Base-by-base conservation (phyloP, 2,888 invertebrate genomes). In the Caenorhabditis sp. region DNA sequence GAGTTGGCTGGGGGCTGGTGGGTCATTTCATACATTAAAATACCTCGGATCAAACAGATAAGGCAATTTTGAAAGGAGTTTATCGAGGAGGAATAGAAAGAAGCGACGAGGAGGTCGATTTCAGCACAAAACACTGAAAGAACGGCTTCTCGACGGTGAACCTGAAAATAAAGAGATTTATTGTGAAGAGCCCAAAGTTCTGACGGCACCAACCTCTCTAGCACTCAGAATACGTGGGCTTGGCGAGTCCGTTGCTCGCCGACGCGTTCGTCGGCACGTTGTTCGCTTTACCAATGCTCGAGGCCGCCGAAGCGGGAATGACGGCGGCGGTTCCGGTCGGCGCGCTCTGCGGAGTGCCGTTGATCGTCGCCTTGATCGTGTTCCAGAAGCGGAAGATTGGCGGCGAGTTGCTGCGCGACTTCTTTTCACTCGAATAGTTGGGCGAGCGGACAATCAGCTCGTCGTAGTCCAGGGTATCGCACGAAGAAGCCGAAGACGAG, bases 381-480 rank as follows among this genome's bases (percentile, higher is more conserved):
- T 72, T 78, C 80, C 80, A 80, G 45, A 80, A 55, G 11, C 80
- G 77, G 41, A 75, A 71, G 35, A 80, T 80, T 4, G 80, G 78
- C n/a, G 80, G 78, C 1, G 78, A 78, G 32, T 65, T 73, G 53
- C 68, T 72, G 17, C 78, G 65, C 13, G 63, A 56, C 15, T 72
- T 61, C 46, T 59, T 61, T 7, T 58, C 53, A 15, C 13, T 35
- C 9, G 35, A 35, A 13, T 9, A 9, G 35, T 35, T 35, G n/a
- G 63, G 13, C 0, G 63, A 52, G 17, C 58, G 56, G 9, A 55
- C 45, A 8, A 62, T 55, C 20, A 68, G 22, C 24, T 75, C 75
- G n/a, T 75, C 75, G 35, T 68, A 75, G 30, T 75, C 83, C 2
- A 74, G 71, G 15, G 79, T 78, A 39, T 65, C 73, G 46, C 70